These are phyloP conservation scores for Andrena flavipes DNA, from an alignment of 2,888 invertebrate species.

Conservation along the genomic window DNA sequence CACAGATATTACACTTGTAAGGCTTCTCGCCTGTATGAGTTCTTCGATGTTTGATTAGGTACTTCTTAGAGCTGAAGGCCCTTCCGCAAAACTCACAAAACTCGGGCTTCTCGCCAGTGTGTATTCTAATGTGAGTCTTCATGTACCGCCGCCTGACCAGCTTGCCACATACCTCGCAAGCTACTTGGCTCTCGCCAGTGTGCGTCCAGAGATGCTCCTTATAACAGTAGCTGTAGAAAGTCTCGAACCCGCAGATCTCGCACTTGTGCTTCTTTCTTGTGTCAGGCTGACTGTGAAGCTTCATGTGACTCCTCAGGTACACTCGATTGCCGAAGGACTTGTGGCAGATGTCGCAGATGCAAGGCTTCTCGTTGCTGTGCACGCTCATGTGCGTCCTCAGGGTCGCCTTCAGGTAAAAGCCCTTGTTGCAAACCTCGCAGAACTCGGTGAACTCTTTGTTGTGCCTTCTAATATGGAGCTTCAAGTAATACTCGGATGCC, in stretches of 20 bases:
- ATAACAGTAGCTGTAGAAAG: slow-evolving; percentile 83
- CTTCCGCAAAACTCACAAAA: slow-evolving; percentile 80
- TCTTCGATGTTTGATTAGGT: slow-evolving; percentile 75
- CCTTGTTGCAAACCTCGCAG: slow-evolving; percentile 82
- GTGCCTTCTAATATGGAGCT: slow-evolving; percentile 87
- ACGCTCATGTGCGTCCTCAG: slow-evolving; percentile 81
- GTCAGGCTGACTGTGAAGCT: slow-evolving; percentile 72
- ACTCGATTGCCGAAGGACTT: slow-evolving; percentile 86
- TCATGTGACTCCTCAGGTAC: slow-evolving; percentile 85
- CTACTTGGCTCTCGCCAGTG: slow-evolving; percentile 80
- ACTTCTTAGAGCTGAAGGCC: slow-evolving; percentile 74
- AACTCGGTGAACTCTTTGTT: slow-evolving; percentile 85
- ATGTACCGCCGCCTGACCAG: slow-evolving; percentile 78
- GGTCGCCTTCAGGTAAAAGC: slow-evolving; percentile 79
- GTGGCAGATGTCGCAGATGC: slow-evolving; percentile 78
- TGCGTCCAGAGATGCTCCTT: slow-evolving; percentile 84
- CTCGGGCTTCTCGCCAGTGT: slow-evolving; percentile 78
- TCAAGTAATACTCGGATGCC: slow-evolving; percentile 87
- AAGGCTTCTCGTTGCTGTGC: slow-evolving; percentile 74
- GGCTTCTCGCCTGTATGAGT: slow-evolving; percentile 79
- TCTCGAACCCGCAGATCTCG: slow-evolving; percentile 83
- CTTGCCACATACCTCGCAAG: slow-evolving; percentile 84
- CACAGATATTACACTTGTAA: slow-evolving; percentile 79
- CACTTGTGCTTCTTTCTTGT: slow-evolving; percentile 87
- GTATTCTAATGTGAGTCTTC: slow-evolving; percentile 76